A percentile compares a stretch with the other conserved stretches of the same genome.
Evolutionary conservation across 2,113 vertebrate genomes (phyloP).

Genomic region (Myotis yumanensis): DNA sequence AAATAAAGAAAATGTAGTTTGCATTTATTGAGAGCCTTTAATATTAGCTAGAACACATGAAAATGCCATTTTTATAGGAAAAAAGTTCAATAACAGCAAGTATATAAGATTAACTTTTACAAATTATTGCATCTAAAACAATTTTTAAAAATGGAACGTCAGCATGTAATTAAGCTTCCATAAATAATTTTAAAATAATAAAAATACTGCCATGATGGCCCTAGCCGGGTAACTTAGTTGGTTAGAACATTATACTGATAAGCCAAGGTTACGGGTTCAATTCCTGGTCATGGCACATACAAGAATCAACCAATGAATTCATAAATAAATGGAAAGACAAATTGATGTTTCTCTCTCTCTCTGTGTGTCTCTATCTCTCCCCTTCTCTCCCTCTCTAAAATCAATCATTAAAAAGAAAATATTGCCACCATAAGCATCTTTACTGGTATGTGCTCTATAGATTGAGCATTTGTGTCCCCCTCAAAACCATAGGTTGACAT

Average conservation of each 20-base stretch:
- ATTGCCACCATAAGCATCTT: not conserved
- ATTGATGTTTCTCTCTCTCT: not conserved
- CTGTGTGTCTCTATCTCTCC: not conserved
- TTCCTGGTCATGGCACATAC: not conserved
- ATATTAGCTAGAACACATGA: not conserved
- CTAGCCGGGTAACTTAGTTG: not conserved
- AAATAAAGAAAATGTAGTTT: not conserved
- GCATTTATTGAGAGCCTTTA: not conserved
- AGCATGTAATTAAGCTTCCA: not conserved
- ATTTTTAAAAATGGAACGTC: not conserved
- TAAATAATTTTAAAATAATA: conserved; percentile 11
- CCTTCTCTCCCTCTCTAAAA: not conserved
- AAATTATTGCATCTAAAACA: conserved; percentile 22
- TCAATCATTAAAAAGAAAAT: not conserved
- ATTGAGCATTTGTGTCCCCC: not conserved
- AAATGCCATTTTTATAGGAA: conserved; percentile 1
- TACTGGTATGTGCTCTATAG: not conserved
- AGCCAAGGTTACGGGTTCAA: not conserved
- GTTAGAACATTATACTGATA: not conserved
- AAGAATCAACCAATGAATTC: not conserved
- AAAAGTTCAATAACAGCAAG: not conserved
- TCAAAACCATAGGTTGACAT: not conserved
- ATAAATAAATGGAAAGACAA: not conserved
- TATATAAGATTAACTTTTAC: not conserved
- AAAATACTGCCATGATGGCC: not conserved